A percentile compares a stretch with the other conserved stretches of the same genome.
Evolutionary conservation across 92 coral and sea anemone genomes (phyloP).

Genomic region (Epizoanthus fatuus): DNA sequence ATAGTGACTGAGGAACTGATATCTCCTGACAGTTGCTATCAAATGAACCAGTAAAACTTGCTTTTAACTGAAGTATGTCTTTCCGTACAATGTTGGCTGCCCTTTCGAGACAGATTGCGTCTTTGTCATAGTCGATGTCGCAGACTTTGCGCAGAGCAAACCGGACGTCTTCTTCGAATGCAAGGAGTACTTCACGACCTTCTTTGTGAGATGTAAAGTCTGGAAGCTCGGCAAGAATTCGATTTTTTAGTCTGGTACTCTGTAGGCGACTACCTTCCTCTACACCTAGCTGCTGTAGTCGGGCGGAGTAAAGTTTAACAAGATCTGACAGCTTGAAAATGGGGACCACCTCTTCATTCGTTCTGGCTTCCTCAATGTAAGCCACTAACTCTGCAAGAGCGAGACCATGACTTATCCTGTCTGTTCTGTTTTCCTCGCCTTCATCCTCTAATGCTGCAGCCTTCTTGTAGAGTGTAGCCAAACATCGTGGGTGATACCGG

Average conservation of each 20-base stretch:
- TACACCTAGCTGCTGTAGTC: constrained; percentile 63
- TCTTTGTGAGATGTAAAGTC: constrained; percentile 39
- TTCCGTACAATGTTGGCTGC: constrained; percentile 19
- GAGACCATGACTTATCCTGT: background rate
- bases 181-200: constrained; percentile 54
- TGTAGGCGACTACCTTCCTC: constrained; percentile 47
- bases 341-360: background rate
- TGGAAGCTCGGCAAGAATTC: constrained; percentile 29
- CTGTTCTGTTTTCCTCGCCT: background rate
- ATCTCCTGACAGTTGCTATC: background rate
- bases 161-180: background rate
- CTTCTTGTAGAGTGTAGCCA: constrained; percentile 2
- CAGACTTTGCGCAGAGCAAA: too few species aligned
- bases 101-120: constrained; percentile 11
- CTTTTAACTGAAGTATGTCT: background rate
- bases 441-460: background rate
- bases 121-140: constrained; percentile 4
- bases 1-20: too few species aligned
- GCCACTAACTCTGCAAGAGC: constrained; percentile 41
- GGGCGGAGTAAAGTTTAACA: constrained; percentile 32
- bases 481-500: background rate
- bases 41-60: constrained; percentile 4
- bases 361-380: constrained; percentile 43
- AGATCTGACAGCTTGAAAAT: constrained; percentile 48
- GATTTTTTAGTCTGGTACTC: constrained; percentile 50